Evolutionary conservation across 2,888 invertebrate genomes (phyloP).

Genomic region (Leptopilina syphax): DNA sequence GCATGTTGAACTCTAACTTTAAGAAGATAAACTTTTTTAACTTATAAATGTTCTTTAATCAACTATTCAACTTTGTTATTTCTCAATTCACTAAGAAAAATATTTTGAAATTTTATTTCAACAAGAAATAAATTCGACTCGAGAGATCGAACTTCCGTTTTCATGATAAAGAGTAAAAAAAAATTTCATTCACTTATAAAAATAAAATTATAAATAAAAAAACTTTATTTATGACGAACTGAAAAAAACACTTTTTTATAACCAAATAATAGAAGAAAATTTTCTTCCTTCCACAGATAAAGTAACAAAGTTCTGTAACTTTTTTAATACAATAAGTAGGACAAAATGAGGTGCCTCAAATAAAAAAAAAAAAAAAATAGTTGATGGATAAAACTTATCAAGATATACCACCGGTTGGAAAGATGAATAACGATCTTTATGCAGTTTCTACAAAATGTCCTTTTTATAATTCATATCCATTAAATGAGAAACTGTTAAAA

Average conservation of each 20-base stretch:
- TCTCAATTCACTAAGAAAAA: not conserved
- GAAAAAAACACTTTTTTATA: not conserved
- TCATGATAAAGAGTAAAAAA: too few relatives aligned
- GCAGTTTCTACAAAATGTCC: not conserved
- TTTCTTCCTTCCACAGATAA: not conserved
- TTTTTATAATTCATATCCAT: slow-evolving; percentile 7
- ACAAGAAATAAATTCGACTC: not conserved
- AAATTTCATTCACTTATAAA: too few relatives aligned
- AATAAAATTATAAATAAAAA: not conserved
- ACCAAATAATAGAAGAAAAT: not conserved
- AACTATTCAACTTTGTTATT: slow-evolving; percentile 3
- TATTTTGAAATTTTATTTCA: not conserved
- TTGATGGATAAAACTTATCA: slow-evolving; percentile 9
- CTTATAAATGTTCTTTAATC: slow-evolving; percentile 9
- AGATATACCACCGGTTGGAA: not conserved
- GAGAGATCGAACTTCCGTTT: too few relatives aligned
- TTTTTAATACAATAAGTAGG: not conserved
- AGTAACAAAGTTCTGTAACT: not conserved
- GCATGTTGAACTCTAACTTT: not conserved
- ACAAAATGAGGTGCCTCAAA: not conserved
- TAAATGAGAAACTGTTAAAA: not conserved
- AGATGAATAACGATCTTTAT: slow-evolving; percentile 3
- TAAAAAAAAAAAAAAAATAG: not conserved
- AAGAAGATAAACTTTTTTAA: slow-evolving; percentile 9
- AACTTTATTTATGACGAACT: not conserved